Evolutionary conservation across 2,113 vertebrate genomes (phyloP).

Genomic region (Percopsis transmontana): DNA sequence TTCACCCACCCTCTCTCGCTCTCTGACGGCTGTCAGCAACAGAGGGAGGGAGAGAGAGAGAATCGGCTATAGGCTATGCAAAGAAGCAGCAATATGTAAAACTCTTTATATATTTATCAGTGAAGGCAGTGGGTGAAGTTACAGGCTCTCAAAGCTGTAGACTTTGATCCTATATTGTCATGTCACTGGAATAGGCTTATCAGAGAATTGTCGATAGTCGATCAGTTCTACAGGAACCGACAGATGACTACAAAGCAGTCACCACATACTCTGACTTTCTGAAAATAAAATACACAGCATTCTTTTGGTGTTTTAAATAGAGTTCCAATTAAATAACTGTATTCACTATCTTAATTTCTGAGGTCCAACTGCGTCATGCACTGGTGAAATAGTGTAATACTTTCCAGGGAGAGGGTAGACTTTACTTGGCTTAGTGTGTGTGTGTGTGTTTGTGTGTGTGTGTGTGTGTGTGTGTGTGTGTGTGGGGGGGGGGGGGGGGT

Average conservation of each 20-base stretch:
- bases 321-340: constrained; percentile 4
- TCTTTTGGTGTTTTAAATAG: background rate
- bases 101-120: constrained; percentile 23
- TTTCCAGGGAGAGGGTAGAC: constrained; percentile 44
- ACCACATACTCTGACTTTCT: no score
- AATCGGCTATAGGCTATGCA: constrained; percentile 49
- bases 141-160: constrained; percentile 34
- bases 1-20: constrained; percentile 31
- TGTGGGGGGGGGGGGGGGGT: no score
- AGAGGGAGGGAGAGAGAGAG: constrained; percentile 26
- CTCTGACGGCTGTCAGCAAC: background rate
- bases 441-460: constrained; percentile 34
- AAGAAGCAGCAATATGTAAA: constrained; percentile 62
- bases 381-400: constrained; percentile 34
- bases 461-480: constrained; percentile 36
- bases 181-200: constrained; percentile 51
- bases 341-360: constrained; percentile 38
- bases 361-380: constrained; percentile 14
- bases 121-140: constrained; percentile 5
- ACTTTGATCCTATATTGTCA: constrained; percentile 62
- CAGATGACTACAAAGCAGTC: no score
- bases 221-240: background rate
- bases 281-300: no score
- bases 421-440: constrained; percentile 20
- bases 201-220: constrained; percentile 2